A percentile compares a stretch with the other conserved stretches of the same genome.
These are phyloP conservation scores for Thymallus thymallus DNA, from an alignment of 2,113 vertebrate species.

Conservation along the genomic window DNA sequence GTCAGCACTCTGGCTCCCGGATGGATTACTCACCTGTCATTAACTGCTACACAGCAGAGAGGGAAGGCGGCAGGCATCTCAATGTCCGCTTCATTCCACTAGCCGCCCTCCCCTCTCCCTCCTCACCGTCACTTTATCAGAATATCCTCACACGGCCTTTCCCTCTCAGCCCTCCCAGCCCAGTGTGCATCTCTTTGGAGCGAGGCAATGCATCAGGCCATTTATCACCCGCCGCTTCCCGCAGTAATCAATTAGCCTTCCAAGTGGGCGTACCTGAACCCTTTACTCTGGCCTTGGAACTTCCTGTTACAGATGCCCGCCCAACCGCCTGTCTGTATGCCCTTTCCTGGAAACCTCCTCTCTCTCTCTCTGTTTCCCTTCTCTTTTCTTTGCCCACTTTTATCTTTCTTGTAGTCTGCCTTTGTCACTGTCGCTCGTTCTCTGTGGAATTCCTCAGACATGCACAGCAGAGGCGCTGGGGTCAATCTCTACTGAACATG, in stretches of 20 bases:
- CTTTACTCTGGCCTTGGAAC: constrained; percentile 29
- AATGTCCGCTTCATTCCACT: too few species aligned
- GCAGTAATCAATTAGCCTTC: constrained; percentile 63
- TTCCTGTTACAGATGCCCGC: constrained; percentile 48
- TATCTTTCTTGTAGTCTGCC: too few species aligned
- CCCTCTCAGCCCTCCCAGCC: constrained; percentile 5
- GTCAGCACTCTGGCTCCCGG: background rate
- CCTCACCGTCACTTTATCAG: constrained; percentile 37
- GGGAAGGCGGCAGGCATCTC: too few species aligned
- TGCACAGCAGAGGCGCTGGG: too few species aligned
- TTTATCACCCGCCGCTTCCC: constrained; percentile 54
- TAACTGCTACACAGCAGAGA: background rate
- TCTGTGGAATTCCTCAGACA: background rate
- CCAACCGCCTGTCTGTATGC: background rate
- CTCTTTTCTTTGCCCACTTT: too few species aligned
- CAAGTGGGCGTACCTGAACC: constrained; percentile 51
- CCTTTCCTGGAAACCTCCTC: background rate
- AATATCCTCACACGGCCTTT: constrained; percentile 52
- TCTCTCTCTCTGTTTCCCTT: too few species aligned
- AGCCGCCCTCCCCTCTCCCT: background rate
- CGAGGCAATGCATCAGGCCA: constrained; percentile 51
- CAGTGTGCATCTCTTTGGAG: constrained; percentile 26
- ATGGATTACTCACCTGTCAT: background rate
- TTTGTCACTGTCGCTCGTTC: too few species aligned
- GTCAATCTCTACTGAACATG: too few species aligned